Evolutionary conservation across 2,797 vertebrate species (phyloP).

Genomic region (Tamandua tetradactyla): DNA sequence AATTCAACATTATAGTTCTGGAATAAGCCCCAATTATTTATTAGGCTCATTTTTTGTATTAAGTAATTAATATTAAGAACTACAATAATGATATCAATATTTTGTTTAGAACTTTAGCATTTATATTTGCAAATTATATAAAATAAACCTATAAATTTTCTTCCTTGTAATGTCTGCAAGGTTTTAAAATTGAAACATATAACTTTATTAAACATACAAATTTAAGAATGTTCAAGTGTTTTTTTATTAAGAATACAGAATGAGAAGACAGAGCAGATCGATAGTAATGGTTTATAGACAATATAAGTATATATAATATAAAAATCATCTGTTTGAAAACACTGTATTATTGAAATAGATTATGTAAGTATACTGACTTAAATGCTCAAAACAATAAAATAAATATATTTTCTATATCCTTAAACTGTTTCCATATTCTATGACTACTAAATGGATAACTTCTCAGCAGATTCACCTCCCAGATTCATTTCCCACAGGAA

Average conservation of each 20-base stretch:
- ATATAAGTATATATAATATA: too few relatives aligned
- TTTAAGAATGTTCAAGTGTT: background rate
- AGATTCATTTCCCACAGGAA: background rate
- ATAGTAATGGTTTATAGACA: background rate
- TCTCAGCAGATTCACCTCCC: background rate
- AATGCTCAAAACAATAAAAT: conserved; percentile 35
- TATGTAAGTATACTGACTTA: background rate
- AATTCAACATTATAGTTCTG: background rate
- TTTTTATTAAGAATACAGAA: background rate
- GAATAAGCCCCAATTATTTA: background rate
- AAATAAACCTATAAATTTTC: background rate
- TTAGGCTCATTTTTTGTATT: background rate
- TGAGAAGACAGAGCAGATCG: background rate
- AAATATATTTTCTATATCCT: background rate
- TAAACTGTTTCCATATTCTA: background rate
- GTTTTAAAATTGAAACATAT: too few relatives aligned
- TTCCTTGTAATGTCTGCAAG: background rate
- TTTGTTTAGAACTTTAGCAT: background rate
- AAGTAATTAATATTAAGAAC: too few relatives aligned
- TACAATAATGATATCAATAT: background rate
- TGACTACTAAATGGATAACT: background rate
- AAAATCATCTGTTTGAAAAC: background rate
- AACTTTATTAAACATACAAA: too few relatives aligned
- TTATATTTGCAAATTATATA: background rate
- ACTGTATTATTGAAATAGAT: background rate